phyloP scores from a whole-genome alignment of 2,113 vertebrate genomes.

The Gambusia holbrooki region DNA sequence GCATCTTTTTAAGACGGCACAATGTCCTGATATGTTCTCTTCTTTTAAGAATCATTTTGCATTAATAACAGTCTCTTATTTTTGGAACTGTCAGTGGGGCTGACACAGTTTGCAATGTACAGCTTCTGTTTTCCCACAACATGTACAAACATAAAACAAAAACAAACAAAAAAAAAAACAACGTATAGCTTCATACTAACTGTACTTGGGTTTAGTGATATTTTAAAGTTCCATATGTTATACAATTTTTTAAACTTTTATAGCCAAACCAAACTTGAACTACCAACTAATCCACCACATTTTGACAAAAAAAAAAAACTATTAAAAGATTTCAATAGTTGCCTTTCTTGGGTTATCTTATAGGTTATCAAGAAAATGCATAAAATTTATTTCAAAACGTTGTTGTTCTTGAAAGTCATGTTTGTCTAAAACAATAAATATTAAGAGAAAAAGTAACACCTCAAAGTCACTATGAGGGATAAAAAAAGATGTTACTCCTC shows the following conservation, averaged over 20 bases:
- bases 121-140: too few relatives aligned
- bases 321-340: neutral
- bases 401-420: neutral
- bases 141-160: neutral
- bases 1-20: too few relatives aligned
- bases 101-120: too few relatives aligned
- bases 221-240: neutral
- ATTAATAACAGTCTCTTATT: too few relatives aligned
- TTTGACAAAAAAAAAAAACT: neutral
- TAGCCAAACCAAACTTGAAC: neutral
- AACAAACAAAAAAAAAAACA: too few relatives aligned
- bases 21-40: too few relatives aligned
- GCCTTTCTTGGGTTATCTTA: neutral
- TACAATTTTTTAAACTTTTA: neutral
- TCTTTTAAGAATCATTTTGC: too few relatives aligned
- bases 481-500: neutral
- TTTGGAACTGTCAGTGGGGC: too few relatives aligned
- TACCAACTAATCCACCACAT: neutral
- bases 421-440: neutral
- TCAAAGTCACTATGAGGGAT: neutral
- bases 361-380: neutral
- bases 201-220: neutral
- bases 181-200: neutral
- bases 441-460: too few relatives aligned
- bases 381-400: neutral